phyloP scores from a whole-genome alignment of 2,797 vertebrate genomes.

The Cossypha niveicapilla region DNA sequence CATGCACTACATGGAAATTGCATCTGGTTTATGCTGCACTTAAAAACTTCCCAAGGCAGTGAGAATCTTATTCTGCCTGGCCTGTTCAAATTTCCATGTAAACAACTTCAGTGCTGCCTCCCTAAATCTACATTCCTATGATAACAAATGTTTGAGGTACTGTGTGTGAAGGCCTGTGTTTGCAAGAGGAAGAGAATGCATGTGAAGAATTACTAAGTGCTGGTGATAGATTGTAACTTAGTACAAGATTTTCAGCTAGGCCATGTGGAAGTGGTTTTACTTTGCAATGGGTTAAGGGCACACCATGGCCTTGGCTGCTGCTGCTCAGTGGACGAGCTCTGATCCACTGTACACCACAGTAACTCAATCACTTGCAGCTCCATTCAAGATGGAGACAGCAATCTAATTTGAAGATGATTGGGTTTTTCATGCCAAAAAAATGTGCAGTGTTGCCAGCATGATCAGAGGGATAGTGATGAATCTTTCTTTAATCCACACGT shows the following conservation, averaged over 20 bases:
- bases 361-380: neutral
- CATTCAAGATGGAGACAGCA: neutral
- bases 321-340: neutral
- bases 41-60: conserved; percentile 7
- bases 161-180: neutral
- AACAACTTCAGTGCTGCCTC: neutral
- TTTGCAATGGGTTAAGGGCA: neutral
- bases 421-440: neutral
- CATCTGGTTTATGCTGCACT: neutral
- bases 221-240: neutral
- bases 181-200: neutral
- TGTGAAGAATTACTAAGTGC: neutral
- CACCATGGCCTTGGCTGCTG: neutral
- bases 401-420: neutral
- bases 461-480: neutral
- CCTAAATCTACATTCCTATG: neutral
- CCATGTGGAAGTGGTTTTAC: neutral
- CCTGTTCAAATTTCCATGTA: neutral
- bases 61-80: neutral
- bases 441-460: neutral
- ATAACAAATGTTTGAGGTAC: neutral
- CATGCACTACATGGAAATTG: neutral
- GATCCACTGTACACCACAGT: neutral
- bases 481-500: neutral
- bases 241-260: neutral